phyloP scores from a whole-genome alignment of 2,888 invertebrate genomes.

The Barypeithes pellucidus region DNA sequence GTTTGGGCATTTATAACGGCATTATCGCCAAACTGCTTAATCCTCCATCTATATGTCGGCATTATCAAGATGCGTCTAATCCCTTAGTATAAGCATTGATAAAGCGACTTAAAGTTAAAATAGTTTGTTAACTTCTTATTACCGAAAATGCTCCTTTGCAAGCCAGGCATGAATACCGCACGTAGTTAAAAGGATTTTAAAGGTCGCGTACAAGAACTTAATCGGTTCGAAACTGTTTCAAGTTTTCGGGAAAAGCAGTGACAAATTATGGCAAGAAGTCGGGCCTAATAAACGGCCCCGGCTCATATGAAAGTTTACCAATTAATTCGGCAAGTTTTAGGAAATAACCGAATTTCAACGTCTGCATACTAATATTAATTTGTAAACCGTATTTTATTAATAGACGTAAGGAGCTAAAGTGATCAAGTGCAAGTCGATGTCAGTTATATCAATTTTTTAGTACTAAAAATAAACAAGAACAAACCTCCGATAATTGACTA shows the following conservation, averaged over 20 bases:
- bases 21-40: no score
- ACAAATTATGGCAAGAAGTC: constrained; percentile 36
- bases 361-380: constrained; percentile 18
- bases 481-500: no score
- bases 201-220: constrained; percentile 31
- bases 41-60: no score
- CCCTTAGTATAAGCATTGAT: neutral
- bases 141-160: constrained; percentile 19
- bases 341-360: constrained; percentile 7
- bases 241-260: constrained; percentile 22
- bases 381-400: neutral
- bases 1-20: no score
- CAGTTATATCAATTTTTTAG: no score
- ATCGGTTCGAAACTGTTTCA: constrained; percentile 30
- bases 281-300: constrained; percentile 33
- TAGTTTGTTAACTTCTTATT: constrained; percentile 13
- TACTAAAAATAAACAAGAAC: no score
- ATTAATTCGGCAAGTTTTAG: constrained; percentile 18
- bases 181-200: constrained; percentile 31
- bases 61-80: no score
- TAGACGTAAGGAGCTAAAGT: no score
- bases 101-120: constrained; percentile 8
- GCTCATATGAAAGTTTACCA: constrained; percentile 25
- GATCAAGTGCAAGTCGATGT: no score
- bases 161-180: constrained; percentile 23